Evolutionary conservation across 2,797 vertebrate species (phyloP).

Genomic region (Otolemur crassicaudatus): DNA sequence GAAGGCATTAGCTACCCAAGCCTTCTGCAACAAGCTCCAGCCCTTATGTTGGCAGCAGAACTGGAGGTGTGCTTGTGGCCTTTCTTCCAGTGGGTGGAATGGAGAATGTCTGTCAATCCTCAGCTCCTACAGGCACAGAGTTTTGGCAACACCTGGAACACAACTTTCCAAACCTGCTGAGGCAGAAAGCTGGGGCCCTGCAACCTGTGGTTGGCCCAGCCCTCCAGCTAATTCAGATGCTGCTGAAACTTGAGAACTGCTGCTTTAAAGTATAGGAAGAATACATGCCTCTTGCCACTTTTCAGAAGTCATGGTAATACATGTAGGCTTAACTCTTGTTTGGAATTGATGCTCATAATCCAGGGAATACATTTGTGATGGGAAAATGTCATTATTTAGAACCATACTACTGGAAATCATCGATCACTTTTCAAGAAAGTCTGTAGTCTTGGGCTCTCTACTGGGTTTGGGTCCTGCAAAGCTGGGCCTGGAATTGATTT

Average conservation of each 20-base stretch:
- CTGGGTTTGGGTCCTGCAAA: background rate
- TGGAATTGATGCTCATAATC: background rate
- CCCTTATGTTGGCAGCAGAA: background rate
- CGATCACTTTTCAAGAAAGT: background rate
- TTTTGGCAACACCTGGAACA: background rate
- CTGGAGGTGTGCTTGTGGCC: background rate
- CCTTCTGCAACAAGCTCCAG: background rate
- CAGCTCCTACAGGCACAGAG: background rate
- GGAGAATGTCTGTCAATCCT: background rate
- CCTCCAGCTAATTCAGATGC: background rate
- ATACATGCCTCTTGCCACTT: background rate
- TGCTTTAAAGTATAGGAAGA: background rate
- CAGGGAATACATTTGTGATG: background rate
- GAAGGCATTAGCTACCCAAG: constrained; percentile 27
- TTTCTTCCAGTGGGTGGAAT: background rate
- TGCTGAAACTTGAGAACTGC: background rate
- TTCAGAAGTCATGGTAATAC: background rate
- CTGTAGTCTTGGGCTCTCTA: background rate
- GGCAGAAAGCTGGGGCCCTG: background rate
- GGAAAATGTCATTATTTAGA: constrained; percentile 31
- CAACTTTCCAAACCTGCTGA: background rate
- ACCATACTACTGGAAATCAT: background rate
- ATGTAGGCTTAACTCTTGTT: background rate
- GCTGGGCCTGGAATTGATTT: background rate
- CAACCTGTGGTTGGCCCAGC: background rate